Percentiles rank a stretch among this genome's conserved stretches.
Evolutionary conservation across 35 echinoderm and acorn worm genomes (phyloP).

Genomic region (Nesometra sesokonis): DNA sequence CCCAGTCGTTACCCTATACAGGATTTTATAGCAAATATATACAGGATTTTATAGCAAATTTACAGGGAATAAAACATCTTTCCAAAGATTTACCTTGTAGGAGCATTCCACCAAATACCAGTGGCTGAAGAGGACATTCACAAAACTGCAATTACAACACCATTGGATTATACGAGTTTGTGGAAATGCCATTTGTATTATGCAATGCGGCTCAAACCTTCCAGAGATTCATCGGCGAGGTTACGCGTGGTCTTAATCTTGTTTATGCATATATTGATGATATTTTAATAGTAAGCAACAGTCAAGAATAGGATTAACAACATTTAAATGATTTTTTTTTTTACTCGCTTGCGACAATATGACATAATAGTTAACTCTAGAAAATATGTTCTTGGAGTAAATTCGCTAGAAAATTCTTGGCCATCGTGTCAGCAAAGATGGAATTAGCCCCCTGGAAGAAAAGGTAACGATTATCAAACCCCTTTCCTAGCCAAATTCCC

Average conservation of each 20-base stretch:
- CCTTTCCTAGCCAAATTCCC: not conserved
- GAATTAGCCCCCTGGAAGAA: not conserved
- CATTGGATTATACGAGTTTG: too few relatives aligned
- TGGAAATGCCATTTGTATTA: not conserved
- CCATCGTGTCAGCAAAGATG: constrained; percentile 10
- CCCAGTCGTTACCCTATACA: not conserved
- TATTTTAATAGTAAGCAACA: constrained; percentile 20
- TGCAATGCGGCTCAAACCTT: constrained; percentile 13
- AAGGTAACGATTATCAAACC: constrained; percentile 6
- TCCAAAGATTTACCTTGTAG: too few relatives aligned
- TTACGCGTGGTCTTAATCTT: constrained; percentile 2
- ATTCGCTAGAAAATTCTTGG: constrained; percentile 26
- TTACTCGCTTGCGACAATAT: constrained; percentile 1
- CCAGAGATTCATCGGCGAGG: constrained; percentile 17
- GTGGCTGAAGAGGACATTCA: too few relatives aligned
- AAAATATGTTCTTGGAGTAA: constrained; percentile 30
- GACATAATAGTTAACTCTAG: constrained; percentile 34
- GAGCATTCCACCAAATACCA: too few relatives aligned
- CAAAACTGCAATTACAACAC: too few relatives aligned
- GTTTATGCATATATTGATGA: constrained; percentile 39
- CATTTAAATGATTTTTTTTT: constrained; percentile 35
- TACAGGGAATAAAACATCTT: not conserved
- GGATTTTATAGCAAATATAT: too few relatives aligned
- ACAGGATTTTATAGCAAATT: not conserved
- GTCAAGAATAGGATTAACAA: not conserved